Conservation (phyloP, 1,140 invertebrate genomes). For the Cherax destructor region DNA sequence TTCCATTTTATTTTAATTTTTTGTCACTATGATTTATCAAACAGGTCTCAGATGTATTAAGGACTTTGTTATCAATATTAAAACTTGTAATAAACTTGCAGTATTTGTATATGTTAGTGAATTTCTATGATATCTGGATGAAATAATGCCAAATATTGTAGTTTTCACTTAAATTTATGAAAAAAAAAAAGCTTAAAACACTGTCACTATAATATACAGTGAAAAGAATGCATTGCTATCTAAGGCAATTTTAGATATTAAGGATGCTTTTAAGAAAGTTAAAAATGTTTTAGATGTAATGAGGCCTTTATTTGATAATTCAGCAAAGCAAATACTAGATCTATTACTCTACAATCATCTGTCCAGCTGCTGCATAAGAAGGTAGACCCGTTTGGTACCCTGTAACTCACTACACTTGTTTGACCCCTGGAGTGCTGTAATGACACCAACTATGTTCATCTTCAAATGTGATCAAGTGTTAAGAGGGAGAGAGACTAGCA, state of each 20-base stretch:
- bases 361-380: constrained; percentile 21
- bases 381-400: constrained; percentile 1
- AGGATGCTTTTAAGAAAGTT: background rate
- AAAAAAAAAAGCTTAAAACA: no score
- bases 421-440: background rate
- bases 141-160: no score
- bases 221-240: no score
- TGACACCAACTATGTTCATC: background rate
- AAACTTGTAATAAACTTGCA: background rate
- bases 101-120: background rate
- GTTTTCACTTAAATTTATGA: no score
- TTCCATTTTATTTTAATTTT: background rate
- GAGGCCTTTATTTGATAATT: constrained; percentile 14
- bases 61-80: background rate
- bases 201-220: no score
- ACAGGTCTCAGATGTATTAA: background rate
- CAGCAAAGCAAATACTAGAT: background rate
- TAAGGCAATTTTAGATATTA: no score
- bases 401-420: background rate
- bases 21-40: background rate
- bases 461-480: background rate
- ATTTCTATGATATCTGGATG: no score
- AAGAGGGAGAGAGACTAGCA: background rate
- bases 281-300: background rate
- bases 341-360: constrained; percentile 22